Evolutionary conservation across 2,888 invertebrate genomes (phyloP), one percentile per base, ranked within the genome.

Genomic region (Pedicia rivosa): DNA sequence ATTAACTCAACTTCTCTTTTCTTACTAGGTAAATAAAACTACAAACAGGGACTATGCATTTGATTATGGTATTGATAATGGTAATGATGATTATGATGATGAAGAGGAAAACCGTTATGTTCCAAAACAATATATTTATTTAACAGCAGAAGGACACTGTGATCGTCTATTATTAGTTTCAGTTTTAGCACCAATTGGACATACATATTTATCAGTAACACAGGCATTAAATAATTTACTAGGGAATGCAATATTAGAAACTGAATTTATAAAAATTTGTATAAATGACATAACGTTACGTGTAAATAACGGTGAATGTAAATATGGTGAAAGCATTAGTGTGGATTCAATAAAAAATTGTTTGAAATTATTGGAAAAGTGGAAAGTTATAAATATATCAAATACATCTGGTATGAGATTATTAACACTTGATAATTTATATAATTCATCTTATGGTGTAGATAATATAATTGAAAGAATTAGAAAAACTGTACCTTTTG

Each of bases 331-430:
- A 61, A 83, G 88, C 50, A 73, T 88, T 35, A 83, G 86, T 6
- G 75, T 82, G 7, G 90, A 91, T 56, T 78, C 84, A 0, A 73
- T 92, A 35, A 77, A 78, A 52, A 90, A 88, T 60, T 83, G 86
- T 36, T 58, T 88, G 19, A 80, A 83, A 46, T 59, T 90, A 2
- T 74, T 82, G 26, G 77, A 83, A 44, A 79, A 80, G 48, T 82
- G 84, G 80, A 76, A 76, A 44, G 73, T 86, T 9, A 51, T 91
- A 22, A 80, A 86, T 22, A 53, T 70, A 48, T 53, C 67, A 44
- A 56, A 52, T 44, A 51, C 53, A 36, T 50, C 51, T 34, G 59
- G 59, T 30, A 48, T 64, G 42, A 62, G 64, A 39, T 47, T 67
- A 28, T 52, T 66, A 42, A 62, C 63, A 31, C 52, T 70, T 13